phyloP scores from a whole-genome alignment of 2,797 vertebrate species.

The Luscinia luscinia region DNA sequence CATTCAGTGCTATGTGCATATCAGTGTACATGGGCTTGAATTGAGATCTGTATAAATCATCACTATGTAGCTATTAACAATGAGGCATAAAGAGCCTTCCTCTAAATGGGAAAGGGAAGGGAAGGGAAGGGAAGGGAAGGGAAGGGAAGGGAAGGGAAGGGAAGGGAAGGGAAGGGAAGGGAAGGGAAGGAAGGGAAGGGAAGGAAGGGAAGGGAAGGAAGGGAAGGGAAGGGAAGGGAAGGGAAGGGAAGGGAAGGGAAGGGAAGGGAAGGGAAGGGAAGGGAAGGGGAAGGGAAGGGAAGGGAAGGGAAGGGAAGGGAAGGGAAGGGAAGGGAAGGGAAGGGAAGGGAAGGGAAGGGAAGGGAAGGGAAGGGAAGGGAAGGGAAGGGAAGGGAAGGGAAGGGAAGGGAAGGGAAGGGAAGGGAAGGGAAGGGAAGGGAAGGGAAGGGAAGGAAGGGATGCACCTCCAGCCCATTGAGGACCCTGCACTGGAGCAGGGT shows the following conservation, averaged over 20 bases:
- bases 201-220: neutral
- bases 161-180: neutral
- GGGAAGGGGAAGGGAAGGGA: too few relatives aligned
- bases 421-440: too few relatives aligned
- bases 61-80: neutral
- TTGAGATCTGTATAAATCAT: neutral
- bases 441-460: neutral
- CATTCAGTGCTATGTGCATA: neutral
- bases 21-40: neutral
- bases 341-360: neutral
- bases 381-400: too few relatives aligned
- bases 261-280: too few relatives aligned
- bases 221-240: too few relatives aligned
- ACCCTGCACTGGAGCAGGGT: neutral
- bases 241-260: neutral
- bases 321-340: too few relatives aligned
- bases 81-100: neutral
- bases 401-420: neutral
- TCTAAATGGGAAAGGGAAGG: neutral
- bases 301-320: too few relatives aligned
- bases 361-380: neutral
- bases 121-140: neutral
- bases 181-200: neutral
- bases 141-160: too few relatives aligned
- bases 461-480: neutral